Evolutionary conservation across 2,113 vertebrate species (phyloP).

Genomic region (Ceratotherium simum): DNA sequence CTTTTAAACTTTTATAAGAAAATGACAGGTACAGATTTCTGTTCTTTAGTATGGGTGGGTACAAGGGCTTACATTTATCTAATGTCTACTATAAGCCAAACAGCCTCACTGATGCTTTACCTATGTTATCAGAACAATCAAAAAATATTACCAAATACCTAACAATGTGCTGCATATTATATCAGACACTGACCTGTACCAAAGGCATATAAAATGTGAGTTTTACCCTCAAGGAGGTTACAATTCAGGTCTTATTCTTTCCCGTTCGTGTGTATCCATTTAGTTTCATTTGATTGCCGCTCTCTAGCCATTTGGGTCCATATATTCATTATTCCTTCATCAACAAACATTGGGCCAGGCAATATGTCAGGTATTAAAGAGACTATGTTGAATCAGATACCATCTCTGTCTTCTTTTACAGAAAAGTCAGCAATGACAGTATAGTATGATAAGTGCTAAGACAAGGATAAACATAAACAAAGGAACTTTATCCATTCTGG

Average conservation of each 20-base stretch:
- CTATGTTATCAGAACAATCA: constrained; percentile 1
- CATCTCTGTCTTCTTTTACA: background rate
- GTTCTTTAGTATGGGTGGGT: background rate
- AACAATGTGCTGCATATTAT: background rate
- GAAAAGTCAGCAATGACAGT: background rate
- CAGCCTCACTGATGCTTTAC: background rate
- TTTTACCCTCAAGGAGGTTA: background rate
- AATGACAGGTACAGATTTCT: background rate
- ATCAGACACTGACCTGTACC: background rate
- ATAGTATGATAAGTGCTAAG: background rate
- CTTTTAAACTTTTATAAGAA: background rate
- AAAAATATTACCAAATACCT: background rate
- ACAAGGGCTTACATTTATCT: background rate
- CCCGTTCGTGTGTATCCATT: background rate
- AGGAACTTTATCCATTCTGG: background rate
- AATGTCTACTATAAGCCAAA: background rate
- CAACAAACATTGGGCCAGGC: background rate
- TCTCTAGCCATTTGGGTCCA: background rate
- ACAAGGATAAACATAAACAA: background rate
- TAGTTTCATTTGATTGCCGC: constrained; percentile 9
- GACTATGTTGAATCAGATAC: background rate
- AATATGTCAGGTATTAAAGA: background rate
- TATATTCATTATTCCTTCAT: background rate
- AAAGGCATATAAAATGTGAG: constrained; percentile 1
- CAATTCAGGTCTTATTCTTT: background rate